phyloP scores from a whole-genome alignment of 2,888 invertebrate genomes.

The Icerya purchasi region DNA sequence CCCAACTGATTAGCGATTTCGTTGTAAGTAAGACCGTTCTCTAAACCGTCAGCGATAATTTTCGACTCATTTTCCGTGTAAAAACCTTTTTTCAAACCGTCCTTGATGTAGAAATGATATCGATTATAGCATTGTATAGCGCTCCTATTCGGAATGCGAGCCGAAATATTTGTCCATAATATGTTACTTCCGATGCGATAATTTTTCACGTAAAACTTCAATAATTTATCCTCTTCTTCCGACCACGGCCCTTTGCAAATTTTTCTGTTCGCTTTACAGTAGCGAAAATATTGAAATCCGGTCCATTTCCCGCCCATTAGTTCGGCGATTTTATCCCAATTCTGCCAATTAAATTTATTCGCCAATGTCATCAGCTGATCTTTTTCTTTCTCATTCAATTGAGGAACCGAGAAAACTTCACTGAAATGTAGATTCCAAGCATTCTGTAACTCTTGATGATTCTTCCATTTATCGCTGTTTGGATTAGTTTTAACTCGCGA shows the following conservation, averaged over 20 bases:
- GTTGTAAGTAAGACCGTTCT: neutral
- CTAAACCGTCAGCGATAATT: neutral
- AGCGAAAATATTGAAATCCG: constrained; percentile 4
- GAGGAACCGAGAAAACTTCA: neutral
- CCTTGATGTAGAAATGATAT: constrained; percentile 2
- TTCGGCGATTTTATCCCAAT: constrained; percentile 8
- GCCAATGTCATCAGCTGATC: neutral
- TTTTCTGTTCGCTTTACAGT: neutral
- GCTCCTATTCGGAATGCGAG: constrained; percentile 5
- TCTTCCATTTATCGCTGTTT: neutral
- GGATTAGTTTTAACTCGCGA: neutral
- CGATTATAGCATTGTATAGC: constrained; percentile 1
- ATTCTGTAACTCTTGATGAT: neutral
- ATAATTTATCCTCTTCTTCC: constrained; percentile 5
- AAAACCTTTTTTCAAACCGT: constrained; percentile 8
- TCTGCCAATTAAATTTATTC: neutral
- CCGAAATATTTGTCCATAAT: constrained; percentile 5
- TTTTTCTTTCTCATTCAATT: constrained; percentile 2
- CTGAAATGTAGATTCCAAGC: constrained; percentile 20
- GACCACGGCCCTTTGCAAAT: constrained; percentile 7
- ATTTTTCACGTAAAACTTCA: constrained; percentile 2
- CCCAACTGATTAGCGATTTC: constrained; percentile 4
- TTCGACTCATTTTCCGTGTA: neutral
- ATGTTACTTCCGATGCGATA: neutral
- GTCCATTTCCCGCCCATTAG: constrained; percentile 3